Conservation (phyloP, 2,797 vertebrate species). For the Scomberomorus guttatus region DNA sequence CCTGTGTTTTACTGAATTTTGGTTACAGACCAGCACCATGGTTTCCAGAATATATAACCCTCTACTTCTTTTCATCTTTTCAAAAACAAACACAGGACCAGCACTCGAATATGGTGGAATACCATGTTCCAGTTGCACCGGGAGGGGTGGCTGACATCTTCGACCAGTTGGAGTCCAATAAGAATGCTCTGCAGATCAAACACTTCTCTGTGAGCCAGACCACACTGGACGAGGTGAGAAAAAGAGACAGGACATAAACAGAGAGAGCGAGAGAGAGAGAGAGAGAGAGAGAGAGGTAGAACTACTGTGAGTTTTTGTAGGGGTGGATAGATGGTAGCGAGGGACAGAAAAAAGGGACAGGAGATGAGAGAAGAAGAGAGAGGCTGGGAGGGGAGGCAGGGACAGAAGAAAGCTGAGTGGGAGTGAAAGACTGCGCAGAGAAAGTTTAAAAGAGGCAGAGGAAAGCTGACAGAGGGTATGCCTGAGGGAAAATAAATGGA, state of each 20-base stretch:
- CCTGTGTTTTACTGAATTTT: neutral
- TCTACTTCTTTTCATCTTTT: conserved; percentile 31
- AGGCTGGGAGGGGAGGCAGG: conserved; percentile 42
- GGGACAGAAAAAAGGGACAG: conserved; percentile 52
- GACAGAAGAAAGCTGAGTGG: conserved; percentile 71
- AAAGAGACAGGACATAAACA: conserved; percentile 43
- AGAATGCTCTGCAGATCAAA: conserved; percentile 91
- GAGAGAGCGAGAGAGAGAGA: neutral
- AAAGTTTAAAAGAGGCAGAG: conserved; percentile 69
- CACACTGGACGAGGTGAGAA: conserved; percentile 96
- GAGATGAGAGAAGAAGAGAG: conserved; percentile 50
- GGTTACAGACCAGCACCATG: neutral
- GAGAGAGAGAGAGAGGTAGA: conserved; percentile 9
- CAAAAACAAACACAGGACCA: conserved; percentile 86
- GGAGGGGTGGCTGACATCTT: conserved; percentile 98
- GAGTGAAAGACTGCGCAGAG: conserved; percentile 71
- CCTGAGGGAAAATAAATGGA: conserved; percentile 79
- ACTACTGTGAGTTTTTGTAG: conserved; percentile 50
- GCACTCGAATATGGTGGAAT: conserved; percentile 93
- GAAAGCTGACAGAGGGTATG: conserved; percentile 73
- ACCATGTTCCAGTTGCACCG: conserved; percentile 92
- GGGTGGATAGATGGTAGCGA: conserved; percentile 42
- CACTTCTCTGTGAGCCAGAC: conserved; percentile 98
- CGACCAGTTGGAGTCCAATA: conserved; percentile 93
- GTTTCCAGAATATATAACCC: conserved; percentile 36